Percentiles rank a stretch among this genome's conserved stretches.
These are phyloP conservation scores for Trialeurodes vaporariorum DNA, from an alignment of 1,140 invertebrate species.

Conservation along the genomic window DNA sequence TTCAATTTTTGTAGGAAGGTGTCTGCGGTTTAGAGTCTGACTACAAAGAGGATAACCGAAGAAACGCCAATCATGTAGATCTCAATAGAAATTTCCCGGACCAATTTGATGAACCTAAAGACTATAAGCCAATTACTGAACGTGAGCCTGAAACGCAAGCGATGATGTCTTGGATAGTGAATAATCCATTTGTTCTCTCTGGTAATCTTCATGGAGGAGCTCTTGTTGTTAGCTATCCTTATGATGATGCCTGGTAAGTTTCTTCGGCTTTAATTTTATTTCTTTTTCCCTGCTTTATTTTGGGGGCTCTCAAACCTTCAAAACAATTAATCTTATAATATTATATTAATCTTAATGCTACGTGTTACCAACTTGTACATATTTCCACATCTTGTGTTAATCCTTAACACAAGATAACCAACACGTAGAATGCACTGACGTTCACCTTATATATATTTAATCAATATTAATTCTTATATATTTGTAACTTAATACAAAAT, in stretches of 20 bases:
- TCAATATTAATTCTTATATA: too few species aligned
- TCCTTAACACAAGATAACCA: too few species aligned
- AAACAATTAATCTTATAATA: too few species aligned
- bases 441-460: too few species aligned
- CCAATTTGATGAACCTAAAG: constrained; percentile 47
- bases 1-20: constrained; percentile 59
- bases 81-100: constrained; percentile 84
- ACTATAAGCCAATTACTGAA: constrained; percentile 29
- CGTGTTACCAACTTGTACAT: too few species aligned
- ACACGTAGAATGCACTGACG: too few species aligned
- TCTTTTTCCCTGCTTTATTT: constrained; percentile 21
- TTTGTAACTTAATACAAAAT: too few species aligned
- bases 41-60: constrained; percentile 49
- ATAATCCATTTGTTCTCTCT: constrained; percentile 78
- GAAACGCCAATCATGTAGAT: constrained; percentile 67
- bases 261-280: constrained; percentile 2
- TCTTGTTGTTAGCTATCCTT: constrained; percentile 84
- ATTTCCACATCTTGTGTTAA: too few species aligned
- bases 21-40: constrained; percentile 50
- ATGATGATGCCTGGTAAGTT: constrained; percentile 39
- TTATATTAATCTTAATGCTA: not conserved
- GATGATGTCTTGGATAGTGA: constrained; percentile 78
- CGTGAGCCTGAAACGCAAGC: constrained; percentile 83
- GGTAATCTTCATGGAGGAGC: constrained; percentile 87
- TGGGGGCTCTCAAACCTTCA: too few species aligned